Base-by-base conservation (phyloP, 1,140 invertebrate genomes). In the Halictus rubicundus region DNA sequence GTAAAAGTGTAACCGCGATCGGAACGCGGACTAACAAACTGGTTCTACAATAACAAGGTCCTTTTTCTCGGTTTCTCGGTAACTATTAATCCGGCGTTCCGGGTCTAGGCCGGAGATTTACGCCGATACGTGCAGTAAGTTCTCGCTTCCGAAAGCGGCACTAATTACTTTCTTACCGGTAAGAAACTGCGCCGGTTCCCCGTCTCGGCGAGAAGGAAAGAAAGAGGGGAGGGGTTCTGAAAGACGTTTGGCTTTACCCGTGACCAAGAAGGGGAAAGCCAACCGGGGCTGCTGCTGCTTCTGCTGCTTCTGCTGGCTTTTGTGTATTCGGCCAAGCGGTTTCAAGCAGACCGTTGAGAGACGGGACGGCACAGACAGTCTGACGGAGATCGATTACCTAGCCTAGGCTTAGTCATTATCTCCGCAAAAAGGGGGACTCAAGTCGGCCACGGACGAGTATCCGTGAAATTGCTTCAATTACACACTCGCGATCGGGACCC, bases 341-440 rank as follows among this genome's bases (percentile, higher is more conserved):
- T 83, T 57, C 46, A 49, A 64, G 60, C 70, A 78, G 75, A 68
- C 61, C 54, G 76, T 60, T 86, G 84, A 87, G 75, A 70, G 85
- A 88, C 74, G 68, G 63, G 60, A 63, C 27, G 37, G 32, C 42
- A 79, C 66, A 81, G 71, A 83, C 72, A 66, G 77, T 69, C 83
- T 79, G 87, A 87, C 86, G 59, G 70, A 88, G 87, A 88, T 88
- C 81, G 87, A 88, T 88, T 85, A 73, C 86, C 60, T 63, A 57
- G 80, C 54, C 81, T 81, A 80, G 74, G 69, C 68, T 83, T 81
- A 77, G 81, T 85, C 75, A 85, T 87, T 87, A 87, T 84, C 79
- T 80, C 68, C 66, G 46, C 80, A 54, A 37, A 85, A 85, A 78
- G 81, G 32, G 32, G 68, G 63, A 73, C 61, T 66, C 61, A 2